A percentile compares a stretch with the other conserved stretches of the same genome.
Conservation (phyloP, 2,888 invertebrate species). For the Entomobrya multifasciata region DNA sequence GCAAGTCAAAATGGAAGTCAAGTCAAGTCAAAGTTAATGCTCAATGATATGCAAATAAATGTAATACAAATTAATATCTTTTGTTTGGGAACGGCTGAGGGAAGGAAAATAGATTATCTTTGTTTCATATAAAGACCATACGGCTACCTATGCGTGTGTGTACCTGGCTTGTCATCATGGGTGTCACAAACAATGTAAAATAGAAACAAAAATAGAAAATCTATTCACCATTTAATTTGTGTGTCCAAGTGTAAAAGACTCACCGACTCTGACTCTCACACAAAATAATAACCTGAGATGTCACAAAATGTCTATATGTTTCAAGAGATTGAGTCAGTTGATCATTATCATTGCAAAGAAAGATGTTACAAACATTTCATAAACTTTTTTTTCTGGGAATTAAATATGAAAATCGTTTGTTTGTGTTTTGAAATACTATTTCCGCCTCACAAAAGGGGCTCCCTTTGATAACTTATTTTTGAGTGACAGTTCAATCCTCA, state of each 20-base stretch:
- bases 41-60: background rate
- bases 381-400: background rate
- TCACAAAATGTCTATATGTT: slow-evolving; percentile 26
- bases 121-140: background rate
- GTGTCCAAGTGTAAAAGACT: background rate
- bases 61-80: too few species aligned
- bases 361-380: background rate
- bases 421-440: slow-evolving; percentile 48
- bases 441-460: slow-evolving; percentile 32
- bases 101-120: background rate
- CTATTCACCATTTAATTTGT: background rate
- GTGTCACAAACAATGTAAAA: background rate
- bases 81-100: too few species aligned
- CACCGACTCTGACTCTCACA: background rate
- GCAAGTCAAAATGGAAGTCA: background rate
- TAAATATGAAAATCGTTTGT: slow-evolving; percentile 4
- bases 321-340: too few species aligned
- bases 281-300: slow-evolving; percentile 36
- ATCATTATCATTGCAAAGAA: background rate
- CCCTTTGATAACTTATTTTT: slow-evolving; percentile 41
- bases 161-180: slow-evolving; percentile 28
- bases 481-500: slow-evolving; percentile 54
- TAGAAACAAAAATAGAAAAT: slow-evolving; percentile 31
- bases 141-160: background rate
- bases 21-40: background rate